Percentiles rank a stretch among this genome's conserved stretches.
Conservation (phyloP, 2,888 invertebrate species). For the Trichopoda pennipes region DNA sequence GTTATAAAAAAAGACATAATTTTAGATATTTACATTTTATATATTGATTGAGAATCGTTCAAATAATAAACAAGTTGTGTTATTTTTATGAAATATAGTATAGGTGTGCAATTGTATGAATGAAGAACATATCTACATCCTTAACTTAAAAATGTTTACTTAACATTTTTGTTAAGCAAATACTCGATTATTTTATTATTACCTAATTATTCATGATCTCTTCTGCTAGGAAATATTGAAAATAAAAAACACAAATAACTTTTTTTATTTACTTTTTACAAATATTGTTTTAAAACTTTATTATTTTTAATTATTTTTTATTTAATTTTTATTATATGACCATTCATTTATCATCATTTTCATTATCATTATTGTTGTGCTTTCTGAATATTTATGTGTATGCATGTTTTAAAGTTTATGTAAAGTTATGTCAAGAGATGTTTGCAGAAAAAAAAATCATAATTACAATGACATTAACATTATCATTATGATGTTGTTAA, state of each 20-base stretch:
- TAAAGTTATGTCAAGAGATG: constrained; percentile 26
- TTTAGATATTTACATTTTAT: too few species aligned
- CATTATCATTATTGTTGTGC: constrained; percentile 51
- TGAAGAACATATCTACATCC: too few species aligned
- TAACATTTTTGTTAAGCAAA: too few species aligned
- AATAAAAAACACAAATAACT: constrained; percentile 67
- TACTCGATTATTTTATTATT: too few species aligned
- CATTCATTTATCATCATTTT: constrained; percentile 24
- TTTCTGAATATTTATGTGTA: constrained; percentile 49
- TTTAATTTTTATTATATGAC: constrained; percentile 25
- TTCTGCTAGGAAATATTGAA: background rate
- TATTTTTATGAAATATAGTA: too few species aligned
- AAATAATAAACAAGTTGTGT: too few species aligned
- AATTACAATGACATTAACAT: constrained; percentile 42
- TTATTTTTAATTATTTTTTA: constrained; percentile 73
- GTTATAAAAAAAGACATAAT: too few species aligned
- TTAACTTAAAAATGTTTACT: too few species aligned
- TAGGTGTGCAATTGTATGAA: too few species aligned
- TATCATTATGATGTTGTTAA: constrained; percentile 52
- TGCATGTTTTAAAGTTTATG: constrained; percentile 38
- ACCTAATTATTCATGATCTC: too few species aligned
- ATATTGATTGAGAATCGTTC: too few species aligned
- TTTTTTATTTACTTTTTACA: constrained; percentile 77
- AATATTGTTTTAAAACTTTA: constrained; percentile 80
- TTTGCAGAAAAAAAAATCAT: constrained; percentile 35